phyloP scores from a whole-genome alignment of 1,140 invertebrate species.

The Formica exsecta region DNA sequence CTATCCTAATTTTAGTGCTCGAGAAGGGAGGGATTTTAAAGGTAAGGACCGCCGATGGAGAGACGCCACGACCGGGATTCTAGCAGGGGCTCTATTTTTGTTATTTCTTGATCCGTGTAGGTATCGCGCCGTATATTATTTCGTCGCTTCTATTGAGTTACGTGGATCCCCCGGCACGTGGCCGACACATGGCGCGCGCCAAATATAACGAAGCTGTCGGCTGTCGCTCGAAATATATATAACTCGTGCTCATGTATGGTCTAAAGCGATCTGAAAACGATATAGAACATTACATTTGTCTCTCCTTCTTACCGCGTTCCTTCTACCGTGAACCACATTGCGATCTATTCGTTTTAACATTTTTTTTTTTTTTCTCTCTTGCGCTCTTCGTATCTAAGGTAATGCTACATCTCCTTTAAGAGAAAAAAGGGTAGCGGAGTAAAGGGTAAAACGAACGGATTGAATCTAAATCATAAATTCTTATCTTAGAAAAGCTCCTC shows the following conservation, averaged over 20 bases:
- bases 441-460: too few species aligned
- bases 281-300: not conserved
- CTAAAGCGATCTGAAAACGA: not conserved
- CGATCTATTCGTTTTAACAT: not conserved
- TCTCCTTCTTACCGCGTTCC: not conserved
- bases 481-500: too few species aligned
- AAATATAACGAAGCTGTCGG: conserved; percentile 42
- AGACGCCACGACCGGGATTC: not conserved
- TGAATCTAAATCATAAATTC: too few species aligned
- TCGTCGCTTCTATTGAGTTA: conserved; percentile 67
- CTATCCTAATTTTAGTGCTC: not conserved
- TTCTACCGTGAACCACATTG: not conserved
- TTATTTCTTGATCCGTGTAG: conserved; percentile 71
- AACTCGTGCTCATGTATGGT: not conserved
- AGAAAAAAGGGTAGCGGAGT: too few species aligned
- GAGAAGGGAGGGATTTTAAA: not conserved
- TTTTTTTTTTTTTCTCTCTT: not conserved
- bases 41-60: not conserved
- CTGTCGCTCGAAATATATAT: not conserved
- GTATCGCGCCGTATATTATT: conserved; percentile 21
- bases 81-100: conserved; percentile 69
- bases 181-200: conserved; percentile 32
- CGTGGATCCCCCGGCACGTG: conserved; percentile 32
- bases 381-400: not conserved
- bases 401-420: too few species aligned